Base-by-base conservation (phyloP, 2,797 vertebrate genomes). In the Enteromius thamalakanensis region DNA sequence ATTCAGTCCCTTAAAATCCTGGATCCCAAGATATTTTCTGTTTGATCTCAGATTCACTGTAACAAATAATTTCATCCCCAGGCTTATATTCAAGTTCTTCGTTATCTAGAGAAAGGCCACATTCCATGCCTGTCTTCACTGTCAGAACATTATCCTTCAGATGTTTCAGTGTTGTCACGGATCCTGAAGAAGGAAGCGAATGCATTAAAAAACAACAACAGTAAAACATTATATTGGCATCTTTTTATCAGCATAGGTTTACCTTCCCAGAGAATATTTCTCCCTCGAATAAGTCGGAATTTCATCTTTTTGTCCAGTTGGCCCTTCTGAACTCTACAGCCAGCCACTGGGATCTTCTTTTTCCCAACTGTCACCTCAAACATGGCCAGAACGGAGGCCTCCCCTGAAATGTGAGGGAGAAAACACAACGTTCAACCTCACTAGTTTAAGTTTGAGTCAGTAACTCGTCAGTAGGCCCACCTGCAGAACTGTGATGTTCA, bases 311-410 rank as follows among this genome's bases (percentile, higher is more conserved):
- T 96, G 89, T 98, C 95, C 81, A 99, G 91, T 1, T 93, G 92
- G 40, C 98, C 98, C 32, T 96, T 98, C 79, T 96, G 95, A 8
- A 99, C 96, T 86, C 97, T 93, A 90, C 98, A 99, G 19, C 98
- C 98, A 15, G 97, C 98, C 10, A 99, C 96, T 0, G 93, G 92
- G 82, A 98, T 86, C 90, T 94, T 96, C 90, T 88, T 97, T 90
- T 97, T 99, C n/a, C 97, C 97, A 81, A 94, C 91, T 0, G 96
- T 95, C 86, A 99, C 86, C 34, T 92, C 90, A 78, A 99, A 99
- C 9, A 87, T 90, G 65, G 96, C 91, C 29, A 98, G 87, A 51
- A 99, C 94, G 0, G 91, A 91, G 1, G 98, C 98, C 86, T 97
- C 95, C 58, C 98, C 97, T 97, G 92, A 1, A 71, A 21, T 1